Evolutionary conservation across 2,797 vertebrate genomes (phyloP), one percentile per base, ranked within the genome.

Genomic region (Mallotus villosus): DNA sequence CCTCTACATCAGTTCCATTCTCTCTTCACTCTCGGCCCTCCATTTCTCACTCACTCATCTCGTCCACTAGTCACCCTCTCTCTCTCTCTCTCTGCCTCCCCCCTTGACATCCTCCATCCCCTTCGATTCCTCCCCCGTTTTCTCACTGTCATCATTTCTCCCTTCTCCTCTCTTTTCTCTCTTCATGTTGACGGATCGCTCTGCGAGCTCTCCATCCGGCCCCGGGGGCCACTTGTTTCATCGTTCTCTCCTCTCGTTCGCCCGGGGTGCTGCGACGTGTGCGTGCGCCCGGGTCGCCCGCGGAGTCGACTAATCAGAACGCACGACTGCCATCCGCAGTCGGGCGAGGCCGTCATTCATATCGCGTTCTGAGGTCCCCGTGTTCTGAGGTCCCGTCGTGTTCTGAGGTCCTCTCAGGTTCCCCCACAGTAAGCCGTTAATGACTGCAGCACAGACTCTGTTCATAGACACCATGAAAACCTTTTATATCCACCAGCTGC

Each of bases 111-210:
- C 12, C 37, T 14, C 70, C 49, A 32, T 16, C 32, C 32, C 32
- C 32, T 34, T 7, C 32, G 8, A 6, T 34, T 34, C 32, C 32
- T 34, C 32, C 32, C 32, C 32, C 32, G 32, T 34, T 34, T 34
- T 34, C 32, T 34, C 32, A 34, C 25, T 24, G 24, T 62, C 65
- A 46, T 51, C 5, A 12, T 2, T 19, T 37, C 8, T 12, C 34
- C 85, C 91, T 85, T 89, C 90, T 88, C 66, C 83, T 90, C 32
- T 34, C 32, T 34, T 34, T 34, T 34, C 32, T 34, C 32, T 34
- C 8, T 34, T 34, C 32, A 34, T 34, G 7, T 73, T 72, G 71
- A 79, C 58, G 73, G 63, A 81, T 73, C 81, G 77, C 75, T 81
- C 73, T 22, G n/a, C 74, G 72, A 74, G 79, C 78, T 75, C 72